Evolutionary conservation across 2,797 vertebrate genomes (phyloP), one percentile per base, ranked within the genome.

Genomic region (Acestrorhynchus altus): DNA sequence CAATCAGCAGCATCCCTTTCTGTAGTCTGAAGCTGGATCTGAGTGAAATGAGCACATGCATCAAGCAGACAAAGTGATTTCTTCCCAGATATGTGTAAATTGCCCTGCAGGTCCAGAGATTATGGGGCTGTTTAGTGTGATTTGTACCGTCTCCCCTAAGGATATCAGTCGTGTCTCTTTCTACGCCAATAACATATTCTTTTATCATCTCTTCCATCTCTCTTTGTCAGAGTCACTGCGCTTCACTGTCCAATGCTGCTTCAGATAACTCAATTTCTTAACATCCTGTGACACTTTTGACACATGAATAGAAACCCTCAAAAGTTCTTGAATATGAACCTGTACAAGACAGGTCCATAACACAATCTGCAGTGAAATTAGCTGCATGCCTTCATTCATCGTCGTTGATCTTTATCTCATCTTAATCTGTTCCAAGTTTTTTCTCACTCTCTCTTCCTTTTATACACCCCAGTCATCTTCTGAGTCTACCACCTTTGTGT

Each of bases 121-220:
- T 60, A 70, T 60, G 10, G 9, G 2, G 2, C 24, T 75, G 63
- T 16, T 22, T 42, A 35, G 18, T 20, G 35, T 63, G 69, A 68
- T 76, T 59, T 76, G 57, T 78, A 72, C 60, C 77, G 77, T 78
- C 66, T 81, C 79, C 79, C 81, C 75, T 76, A 69, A 79, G 57
- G 71, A 67, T 26, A 40, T 22, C 39, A 52, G 39, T 44, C 46
- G 78, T 24, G 52, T 57, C 70, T 57, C 65, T 71, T 72, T 64
- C 54, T 65, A 79, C 52, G 57, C 64, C 11, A 64, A 66, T 71
- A 69, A 68, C 81, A 76, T 74, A 78, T 84, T 74, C 26, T 80
- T 67, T 76, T 67, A 87, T 88, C 86, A 74, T 90, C 72, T 88
- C 83, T 83, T 52, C 1, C 64, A 86, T 83, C 75, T 87, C 81